A percentile compares a stretch with the other conserved stretches of the same genome.
phyloP scores from a whole-genome alignment of 2,797 vertebrate genomes.

The Lepidocolaptes lacrymiger region DNA sequence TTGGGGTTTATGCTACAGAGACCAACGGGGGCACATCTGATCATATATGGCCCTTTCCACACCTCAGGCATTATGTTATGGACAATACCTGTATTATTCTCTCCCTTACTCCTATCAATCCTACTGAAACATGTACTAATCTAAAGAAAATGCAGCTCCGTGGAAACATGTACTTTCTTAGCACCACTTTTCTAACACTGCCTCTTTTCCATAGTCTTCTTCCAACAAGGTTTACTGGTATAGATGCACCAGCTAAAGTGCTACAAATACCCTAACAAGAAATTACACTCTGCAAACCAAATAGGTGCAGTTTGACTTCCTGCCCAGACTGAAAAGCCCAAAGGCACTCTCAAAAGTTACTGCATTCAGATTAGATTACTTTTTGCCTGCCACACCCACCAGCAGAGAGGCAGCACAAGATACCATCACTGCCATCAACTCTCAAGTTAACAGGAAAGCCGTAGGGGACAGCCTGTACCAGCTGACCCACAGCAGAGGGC shows the following conservation, averaged over 20 bases:
- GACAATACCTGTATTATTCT: background rate
- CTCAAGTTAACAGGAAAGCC: background rate
- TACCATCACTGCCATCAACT: fast-evolving
- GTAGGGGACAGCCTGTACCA: fast-evolving
- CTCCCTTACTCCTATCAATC: background rate
- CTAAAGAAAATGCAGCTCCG: background rate
- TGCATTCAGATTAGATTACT: background rate
- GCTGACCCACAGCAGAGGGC: background rate
- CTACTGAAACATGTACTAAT: fast-evolving
- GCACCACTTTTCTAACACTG: background rate
- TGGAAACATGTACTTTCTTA: background rate
- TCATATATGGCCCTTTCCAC: fast-evolving
- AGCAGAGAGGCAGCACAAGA: background rate
- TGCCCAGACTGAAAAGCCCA: background rate
- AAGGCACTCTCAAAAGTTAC: background rate
- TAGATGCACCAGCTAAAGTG: background rate
- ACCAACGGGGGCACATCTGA: background rate
- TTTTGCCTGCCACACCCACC: background rate
- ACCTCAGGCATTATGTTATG: background rate
- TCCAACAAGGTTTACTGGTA: background rate
- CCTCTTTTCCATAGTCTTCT: background rate
- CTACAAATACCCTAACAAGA: background rate
- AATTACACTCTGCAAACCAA: background rate
- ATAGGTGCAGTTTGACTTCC: background rate
- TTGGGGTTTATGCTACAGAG: background rate